Conservation (phyloP, 2,113 vertebrate species). For the Melanocharis versteri region DNA sequence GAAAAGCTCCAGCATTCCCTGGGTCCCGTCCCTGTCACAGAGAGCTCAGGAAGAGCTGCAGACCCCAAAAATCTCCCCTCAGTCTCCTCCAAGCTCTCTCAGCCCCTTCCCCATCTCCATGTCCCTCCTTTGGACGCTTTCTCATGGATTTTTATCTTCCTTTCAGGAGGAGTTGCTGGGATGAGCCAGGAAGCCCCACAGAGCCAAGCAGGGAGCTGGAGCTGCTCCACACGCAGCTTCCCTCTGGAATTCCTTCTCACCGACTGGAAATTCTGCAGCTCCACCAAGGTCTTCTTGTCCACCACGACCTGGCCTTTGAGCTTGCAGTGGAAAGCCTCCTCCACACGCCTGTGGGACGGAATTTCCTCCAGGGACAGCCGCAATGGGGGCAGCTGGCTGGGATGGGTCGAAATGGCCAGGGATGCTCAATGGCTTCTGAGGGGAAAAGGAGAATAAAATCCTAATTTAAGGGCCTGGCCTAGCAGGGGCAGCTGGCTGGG, state of each 20-base stretch:
- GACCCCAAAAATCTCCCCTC: background rate
- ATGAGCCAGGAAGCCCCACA: background rate
- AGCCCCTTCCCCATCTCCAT: background rate
- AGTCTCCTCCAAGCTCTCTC: background rate
- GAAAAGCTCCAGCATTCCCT: too few species aligned
- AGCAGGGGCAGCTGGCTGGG: too few species aligned
- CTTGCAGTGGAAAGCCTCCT: conserved; percentile 90
- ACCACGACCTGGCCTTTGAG: conserved; percentile 83
- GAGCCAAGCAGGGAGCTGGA: background rate
- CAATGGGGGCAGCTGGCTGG: conserved; percentile 71
- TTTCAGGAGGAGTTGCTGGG: background rate
- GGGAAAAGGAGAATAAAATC: background rate
- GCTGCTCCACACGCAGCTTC: background rate
- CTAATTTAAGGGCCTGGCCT: background rate
- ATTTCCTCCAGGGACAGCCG: conserved; percentile 77
- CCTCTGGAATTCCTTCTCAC: conserved; percentile 72
- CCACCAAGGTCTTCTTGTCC: conserved; percentile 89
- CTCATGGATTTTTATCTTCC: fast-evolving
- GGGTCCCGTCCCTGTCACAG: background rate
- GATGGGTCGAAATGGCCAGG: conserved; percentile 57
- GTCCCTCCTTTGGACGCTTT: background rate
- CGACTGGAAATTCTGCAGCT: conserved; percentile 91
- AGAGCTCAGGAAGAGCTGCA: background rate
- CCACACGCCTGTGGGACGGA: conserved; percentile 72
- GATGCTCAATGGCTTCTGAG: conserved; percentile 84